These are phyloP conservation scores for Pristis pectinata DNA, from an alignment of 2,797 vertebrate genomes.

Conservation along the genomic window DNA sequence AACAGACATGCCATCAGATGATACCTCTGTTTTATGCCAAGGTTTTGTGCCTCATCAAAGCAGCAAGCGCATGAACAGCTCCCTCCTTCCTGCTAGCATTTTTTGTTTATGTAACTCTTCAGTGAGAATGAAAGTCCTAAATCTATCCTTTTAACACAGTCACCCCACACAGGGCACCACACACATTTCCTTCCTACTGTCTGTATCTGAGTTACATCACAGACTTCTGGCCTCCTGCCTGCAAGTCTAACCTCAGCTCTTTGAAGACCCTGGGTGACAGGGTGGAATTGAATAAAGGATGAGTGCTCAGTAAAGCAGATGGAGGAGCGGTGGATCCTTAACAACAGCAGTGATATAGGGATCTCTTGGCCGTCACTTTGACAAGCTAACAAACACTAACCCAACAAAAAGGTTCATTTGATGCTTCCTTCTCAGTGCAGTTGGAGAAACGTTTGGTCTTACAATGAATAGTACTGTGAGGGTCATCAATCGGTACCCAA, in stretches of 20 bases:
- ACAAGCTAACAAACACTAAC: neutral
- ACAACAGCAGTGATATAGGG: neutral
- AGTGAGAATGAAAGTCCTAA: constrained; percentile 58
- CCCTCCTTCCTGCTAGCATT: constrained; percentile 52
- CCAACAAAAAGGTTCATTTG: constrained; percentile 27
- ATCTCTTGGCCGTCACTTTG: neutral
- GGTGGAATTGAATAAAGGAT: constrained; percentile 36
- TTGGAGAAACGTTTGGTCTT: neutral
- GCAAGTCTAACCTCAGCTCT: constrained; percentile 44
- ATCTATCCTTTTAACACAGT: constrained; percentile 74
- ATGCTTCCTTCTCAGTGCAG: neutral
- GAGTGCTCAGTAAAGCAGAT: neutral
- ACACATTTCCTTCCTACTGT: constrained; percentile 64
- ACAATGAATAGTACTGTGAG: constrained; percentile 23
- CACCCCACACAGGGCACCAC: constrained; percentile 44
- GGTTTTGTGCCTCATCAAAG: constrained; percentile 79
- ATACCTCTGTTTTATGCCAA: constrained; percentile 63
- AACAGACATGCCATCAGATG: constrained; percentile 61
- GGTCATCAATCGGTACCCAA: constrained; percentile 29
- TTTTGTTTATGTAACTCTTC: constrained; percentile 54
- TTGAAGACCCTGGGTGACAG: constrained; percentile 40
- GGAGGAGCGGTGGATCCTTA: neutral
- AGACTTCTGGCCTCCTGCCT: constrained; percentile 46
- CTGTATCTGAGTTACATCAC: constrained; percentile 49
- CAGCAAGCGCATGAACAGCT: constrained; percentile 84